phyloP scores from a whole-genome alignment of 2,113 vertebrate genomes.

The Alouatta palliata region DNA sequence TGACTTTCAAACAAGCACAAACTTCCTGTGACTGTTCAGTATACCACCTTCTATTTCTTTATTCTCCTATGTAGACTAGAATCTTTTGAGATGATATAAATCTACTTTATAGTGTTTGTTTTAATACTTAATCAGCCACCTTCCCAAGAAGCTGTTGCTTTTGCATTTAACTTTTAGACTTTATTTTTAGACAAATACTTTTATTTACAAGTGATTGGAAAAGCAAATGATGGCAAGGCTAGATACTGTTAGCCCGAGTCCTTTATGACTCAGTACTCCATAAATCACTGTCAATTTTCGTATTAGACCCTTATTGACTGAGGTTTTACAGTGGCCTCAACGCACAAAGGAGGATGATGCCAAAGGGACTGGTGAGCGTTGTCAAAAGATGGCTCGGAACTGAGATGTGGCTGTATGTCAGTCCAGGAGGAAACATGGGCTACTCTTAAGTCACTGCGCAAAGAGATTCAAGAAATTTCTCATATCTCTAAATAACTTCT shows the following conservation, averaged over 20 bases:
- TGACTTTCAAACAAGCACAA: conserved; percentile 63
- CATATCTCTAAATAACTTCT: conserved; percentile 10
- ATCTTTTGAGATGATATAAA: conserved; percentile 75
- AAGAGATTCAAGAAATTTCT: neutral
- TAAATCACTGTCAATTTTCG: conserved; percentile 79
- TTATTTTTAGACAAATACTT: conserved; percentile 71
- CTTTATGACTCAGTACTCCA: conserved; percentile 76
- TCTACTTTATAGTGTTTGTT: conserved; percentile 71
- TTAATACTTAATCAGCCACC: conserved; percentile 73
- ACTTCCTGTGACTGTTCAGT: conserved; percentile 31
- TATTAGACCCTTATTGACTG: conserved; percentile 76
- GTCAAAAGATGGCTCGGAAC: neutral
- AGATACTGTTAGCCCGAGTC: conserved; percentile 51
- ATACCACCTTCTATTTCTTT: conserved; percentile 52
- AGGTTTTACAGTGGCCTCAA: conserved; percentile 69
- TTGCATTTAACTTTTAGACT: conserved; percentile 78
- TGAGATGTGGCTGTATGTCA: neutral
- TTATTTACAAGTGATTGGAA: conserved; percentile 79
- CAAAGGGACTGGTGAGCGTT: neutral
- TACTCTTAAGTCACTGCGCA: neutral
- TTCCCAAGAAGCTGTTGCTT: conserved; percentile 61
- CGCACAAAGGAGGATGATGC: conserved; percentile 51
- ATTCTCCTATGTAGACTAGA: conserved; percentile 64
- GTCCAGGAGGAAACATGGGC: neutral
- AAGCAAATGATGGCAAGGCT: conserved; percentile 76